A percentile compares a stretch with the other conserved stretches of the same genome.
phyloP scores from a whole-genome alignment of 2,113 vertebrate genomes.

The Rhinopithecus roxellana region DNA sequence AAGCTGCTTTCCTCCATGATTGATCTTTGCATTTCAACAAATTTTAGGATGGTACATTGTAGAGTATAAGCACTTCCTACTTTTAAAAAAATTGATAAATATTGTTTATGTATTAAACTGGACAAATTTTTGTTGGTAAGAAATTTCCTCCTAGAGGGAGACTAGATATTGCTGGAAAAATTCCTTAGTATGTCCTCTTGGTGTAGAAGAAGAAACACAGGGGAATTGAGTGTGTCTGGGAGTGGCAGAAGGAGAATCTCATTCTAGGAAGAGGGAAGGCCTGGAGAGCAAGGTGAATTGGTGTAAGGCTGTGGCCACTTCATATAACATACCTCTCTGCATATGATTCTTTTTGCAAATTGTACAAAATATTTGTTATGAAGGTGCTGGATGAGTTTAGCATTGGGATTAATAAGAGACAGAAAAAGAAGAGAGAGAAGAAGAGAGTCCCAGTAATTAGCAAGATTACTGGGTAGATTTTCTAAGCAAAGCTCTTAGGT shows the following conservation, averaged over 20 bases:
- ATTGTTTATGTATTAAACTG: not conserved
- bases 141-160: not conserved
- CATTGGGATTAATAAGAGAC: not conserved
- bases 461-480: not conserved
- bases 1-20: not conserved
- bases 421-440: not conserved
- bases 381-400: not conserved
- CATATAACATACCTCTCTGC: not conserved
- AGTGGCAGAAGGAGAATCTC: not conserved
- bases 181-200: not conserved
- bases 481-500: not conserved
- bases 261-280: not conserved
- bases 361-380: not conserved
- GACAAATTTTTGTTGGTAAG: not conserved
- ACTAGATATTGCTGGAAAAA: not conserved
- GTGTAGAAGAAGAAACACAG: not conserved
- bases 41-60: not conserved
- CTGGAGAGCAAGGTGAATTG: not conserved
- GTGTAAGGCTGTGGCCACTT: not conserved
- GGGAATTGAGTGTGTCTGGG: not conserved
- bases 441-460: not conserved
- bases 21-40: not conserved
- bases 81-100: not conserved
- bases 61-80: not conserved
- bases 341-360: not conserved